A percentile compares a stretch with the other conserved stretches of the same genome.
These are phyloP conservation scores for Mycogona germanica DNA, from an alignment of 2,888 invertebrate genomes.

Conservation along the genomic window DNA sequence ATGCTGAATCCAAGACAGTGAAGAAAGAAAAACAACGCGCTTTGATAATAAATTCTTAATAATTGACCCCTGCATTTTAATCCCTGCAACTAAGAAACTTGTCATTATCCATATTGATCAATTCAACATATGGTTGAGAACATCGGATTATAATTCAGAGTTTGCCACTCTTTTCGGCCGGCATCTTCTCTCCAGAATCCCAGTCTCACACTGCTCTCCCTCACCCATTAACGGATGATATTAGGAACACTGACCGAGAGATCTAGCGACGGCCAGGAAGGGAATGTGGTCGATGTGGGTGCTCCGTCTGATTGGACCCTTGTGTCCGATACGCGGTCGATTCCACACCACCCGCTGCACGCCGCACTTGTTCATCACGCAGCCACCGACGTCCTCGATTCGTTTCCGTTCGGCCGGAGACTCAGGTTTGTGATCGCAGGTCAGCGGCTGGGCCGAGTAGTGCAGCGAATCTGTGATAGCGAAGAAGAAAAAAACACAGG, in stretches of 20 bases:
- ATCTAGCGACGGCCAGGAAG: conserved; percentile 89
- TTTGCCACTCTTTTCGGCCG: not conserved
- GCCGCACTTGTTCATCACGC: conserved; percentile 56
- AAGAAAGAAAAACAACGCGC: too few relatives aligned
- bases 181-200: not conserved
- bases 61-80: too few relatives aligned
- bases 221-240: not conserved
- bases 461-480: conserved; percentile 43
- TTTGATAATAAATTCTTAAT: too few relatives aligned
- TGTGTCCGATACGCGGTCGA: conserved; percentile 68
- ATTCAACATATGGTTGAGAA: too few relatives aligned
- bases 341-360: conserved; percentile 97
- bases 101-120: too few relatives aligned
- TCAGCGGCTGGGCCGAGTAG: conserved; percentile 71
- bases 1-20: too few relatives aligned
- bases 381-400: conserved; percentile 46
- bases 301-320: conserved; percentile 76
- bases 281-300: conserved; percentile 90
- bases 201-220: not conserved
- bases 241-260: conserved; percentile 48
- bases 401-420: conserved; percentile 65
- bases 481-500: not conserved
- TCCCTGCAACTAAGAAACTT: too few relatives aligned
- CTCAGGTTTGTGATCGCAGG: conserved; percentile 93
- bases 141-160: not conserved